A percentile compares a stretch with the other conserved stretches of the same genome.
These are phyloP conservation scores for Noctua comes DNA, from an alignment of 2,888 invertebrate species.

Conservation along the genomic window DNA sequence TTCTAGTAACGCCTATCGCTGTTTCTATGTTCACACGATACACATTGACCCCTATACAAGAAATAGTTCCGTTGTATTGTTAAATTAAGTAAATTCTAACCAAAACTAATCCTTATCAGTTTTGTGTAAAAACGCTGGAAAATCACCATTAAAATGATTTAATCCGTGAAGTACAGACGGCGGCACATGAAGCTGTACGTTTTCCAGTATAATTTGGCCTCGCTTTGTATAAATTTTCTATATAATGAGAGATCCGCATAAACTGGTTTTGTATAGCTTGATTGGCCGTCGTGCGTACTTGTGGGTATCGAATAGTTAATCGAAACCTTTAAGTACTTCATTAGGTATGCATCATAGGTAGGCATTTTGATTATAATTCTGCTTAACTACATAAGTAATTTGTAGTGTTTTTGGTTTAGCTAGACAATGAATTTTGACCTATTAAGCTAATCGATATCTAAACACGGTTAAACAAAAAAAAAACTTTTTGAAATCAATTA, in stretches of 20 bases:
- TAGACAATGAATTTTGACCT: too few species aligned
- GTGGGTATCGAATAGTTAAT: constrained; percentile 3
- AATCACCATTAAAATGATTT: constrained; percentile 35
- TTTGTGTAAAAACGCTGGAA: constrained; percentile 24
- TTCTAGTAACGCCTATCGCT: constrained; percentile 22
- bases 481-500: too few species aligned
- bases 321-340: neutral
- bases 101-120: constrained; percentile 52
- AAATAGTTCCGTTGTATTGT: constrained; percentile 31
- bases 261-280: too few species aligned
- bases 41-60: constrained; percentile 34
- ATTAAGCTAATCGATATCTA: too few species aligned
- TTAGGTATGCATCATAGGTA: neutral
- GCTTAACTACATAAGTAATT: neutral
- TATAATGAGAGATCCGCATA: too few species aligned
- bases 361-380: neutral
- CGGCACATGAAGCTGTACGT: too few species aligned
- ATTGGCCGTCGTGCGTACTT: too few species aligned
- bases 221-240: too few species aligned
- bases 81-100: constrained; percentile 15
- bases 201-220: too few species aligned
- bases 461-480: too few species aligned
- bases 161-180: constrained; percentile 19
- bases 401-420: neutral
- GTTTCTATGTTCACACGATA: constrained; percentile 24